Conservation (phyloP, 2,113 vertebrate genomes). For the Acanthisitta chloris region DNA sequence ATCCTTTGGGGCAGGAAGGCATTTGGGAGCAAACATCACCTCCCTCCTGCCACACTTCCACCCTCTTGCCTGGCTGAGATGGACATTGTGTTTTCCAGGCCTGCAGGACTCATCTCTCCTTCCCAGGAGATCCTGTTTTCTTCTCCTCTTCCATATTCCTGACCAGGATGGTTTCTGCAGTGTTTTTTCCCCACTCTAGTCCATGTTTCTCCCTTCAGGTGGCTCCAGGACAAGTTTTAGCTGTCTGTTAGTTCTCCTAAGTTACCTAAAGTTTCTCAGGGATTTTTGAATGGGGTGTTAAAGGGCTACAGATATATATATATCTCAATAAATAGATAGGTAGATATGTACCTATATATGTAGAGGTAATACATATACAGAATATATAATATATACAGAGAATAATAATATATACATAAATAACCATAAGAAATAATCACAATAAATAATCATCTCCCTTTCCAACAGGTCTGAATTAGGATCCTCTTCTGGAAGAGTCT, state of each 20-base stretch:
- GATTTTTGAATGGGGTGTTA: neutral
- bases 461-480: slow-evolving; percentile 4
- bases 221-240: neutral
- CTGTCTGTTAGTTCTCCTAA: neutral
- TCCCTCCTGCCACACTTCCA: neutral
- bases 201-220: neutral
- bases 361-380: too few relatives aligned
- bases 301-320: neutral
- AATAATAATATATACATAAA: too few relatives aligned
- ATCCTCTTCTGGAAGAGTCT: slow-evolving; percentile 37
- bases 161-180: neutral
- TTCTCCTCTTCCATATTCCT: neutral
- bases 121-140: neutral
- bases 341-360: too few relatives aligned
- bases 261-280: neutral
- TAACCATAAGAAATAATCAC: too few relatives aligned
- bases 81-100: neutral
- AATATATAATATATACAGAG: too few relatives aligned
- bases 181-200: neutral
- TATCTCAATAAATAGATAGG: too few relatives aligned
- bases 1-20: neutral
- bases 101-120: too few relatives aligned
- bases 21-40: neutral
- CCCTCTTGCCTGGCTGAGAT: neutral
- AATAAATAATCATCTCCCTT: neutral